Evolutionary conservation across 2,888 invertebrate genomes (phyloP).

Genomic region (Bombylius discolor): DNA sequence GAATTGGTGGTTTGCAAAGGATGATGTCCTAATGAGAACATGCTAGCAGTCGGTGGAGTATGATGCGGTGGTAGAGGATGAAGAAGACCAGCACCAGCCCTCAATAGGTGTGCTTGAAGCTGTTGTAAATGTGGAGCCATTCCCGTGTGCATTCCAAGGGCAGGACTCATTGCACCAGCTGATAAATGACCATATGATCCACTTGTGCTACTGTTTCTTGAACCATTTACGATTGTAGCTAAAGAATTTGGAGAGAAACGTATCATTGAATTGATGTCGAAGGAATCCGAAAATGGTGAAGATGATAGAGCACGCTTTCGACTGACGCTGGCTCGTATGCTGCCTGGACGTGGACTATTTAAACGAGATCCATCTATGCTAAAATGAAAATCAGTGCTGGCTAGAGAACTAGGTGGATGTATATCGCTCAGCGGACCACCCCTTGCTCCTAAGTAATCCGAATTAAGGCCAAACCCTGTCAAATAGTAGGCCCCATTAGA

Average conservation of each 20-base stretch:
- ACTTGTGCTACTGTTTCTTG: constrained; percentile 76
- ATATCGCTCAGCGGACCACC: constrained; percentile 37
- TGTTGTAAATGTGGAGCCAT: constrained; percentile 56
- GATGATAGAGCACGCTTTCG: constrained; percentile 88
- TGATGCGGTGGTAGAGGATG: constrained; percentile 32
- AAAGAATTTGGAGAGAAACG: constrained; percentile 88
- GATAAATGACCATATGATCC: constrained; percentile 95
- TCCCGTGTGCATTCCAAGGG: constrained; percentile 45
- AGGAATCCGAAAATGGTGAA: constrained; percentile 88
- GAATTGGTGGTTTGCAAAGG: constrained; percentile 15
- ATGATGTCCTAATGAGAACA: constrained; percentile 30
- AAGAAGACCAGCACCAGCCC: constrained; percentile 38
- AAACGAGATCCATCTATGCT: constrained; percentile 67
- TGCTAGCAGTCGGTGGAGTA: constrained; percentile 22
- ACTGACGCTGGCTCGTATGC: constrained; percentile 48
- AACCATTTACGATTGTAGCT: constrained; percentile 67
- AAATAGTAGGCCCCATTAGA: constrained; percentile 25
- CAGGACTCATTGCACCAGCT: constrained; percentile 83
- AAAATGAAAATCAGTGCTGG: constrained; percentile 80
- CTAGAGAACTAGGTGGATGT: constrained; percentile 51
- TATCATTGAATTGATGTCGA: constrained; percentile 92
- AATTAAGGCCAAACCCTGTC: constrained; percentile 44
- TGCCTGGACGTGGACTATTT: constrained; percentile 50
- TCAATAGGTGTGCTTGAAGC: constrained; percentile 66
- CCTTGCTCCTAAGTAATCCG: constrained; percentile 48